Base-by-base conservation (phyloP, 2,888 invertebrate species). In the Chrysolina americana region DNA sequence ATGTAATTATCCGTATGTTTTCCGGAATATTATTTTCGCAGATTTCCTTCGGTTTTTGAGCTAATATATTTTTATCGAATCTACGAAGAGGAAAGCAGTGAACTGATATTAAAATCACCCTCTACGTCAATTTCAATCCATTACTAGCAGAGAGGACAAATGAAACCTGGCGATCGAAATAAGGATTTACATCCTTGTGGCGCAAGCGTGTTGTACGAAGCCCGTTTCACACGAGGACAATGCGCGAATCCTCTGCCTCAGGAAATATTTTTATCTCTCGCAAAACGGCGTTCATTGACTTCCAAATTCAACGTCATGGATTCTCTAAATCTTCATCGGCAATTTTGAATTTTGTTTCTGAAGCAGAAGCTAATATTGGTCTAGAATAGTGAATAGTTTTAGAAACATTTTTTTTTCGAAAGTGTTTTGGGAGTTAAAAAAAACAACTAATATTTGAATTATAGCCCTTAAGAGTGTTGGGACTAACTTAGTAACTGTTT, bases 111-210 rank as follows among this genome's bases (percentile, higher is more conserved):
- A 15, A 36, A 2, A 10, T 59, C 59, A 59, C 59, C 59, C 59
- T 59, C 15, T 53, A 53, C 53, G 21, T 2, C 53, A 10, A 13
- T 53, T 53, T 53, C 13, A 53, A 15, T 44, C 44, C 44, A 44
- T 15, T 19, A 59, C 59, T 15, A 23, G 59, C 59, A 17, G 36
- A 59, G n/a, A 59, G 59, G 59, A 59, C 79, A 77, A n/a, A 59
- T 59, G 59, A 59, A 59, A 36, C 59, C 13, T n/a, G 28, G 74
- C 82, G 85, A 85, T 85, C 85, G 85, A 85, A 85, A 83, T 83
- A 81, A 82, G 81, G 83, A 82, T 82, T 80, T 81, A 77, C 79
- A 78, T 76, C 73, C 71, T 75, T 78, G 73, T 62, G 53, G 83
- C 85, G 85, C 84, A 80, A 77, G 83, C 83, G 82, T 80, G 9